A percentile compares a stretch with the other conserved stretches of the same genome.
Conservation (phyloP, 2,113 vertebrate genomes). For the Otolemur garnettii region DNA sequence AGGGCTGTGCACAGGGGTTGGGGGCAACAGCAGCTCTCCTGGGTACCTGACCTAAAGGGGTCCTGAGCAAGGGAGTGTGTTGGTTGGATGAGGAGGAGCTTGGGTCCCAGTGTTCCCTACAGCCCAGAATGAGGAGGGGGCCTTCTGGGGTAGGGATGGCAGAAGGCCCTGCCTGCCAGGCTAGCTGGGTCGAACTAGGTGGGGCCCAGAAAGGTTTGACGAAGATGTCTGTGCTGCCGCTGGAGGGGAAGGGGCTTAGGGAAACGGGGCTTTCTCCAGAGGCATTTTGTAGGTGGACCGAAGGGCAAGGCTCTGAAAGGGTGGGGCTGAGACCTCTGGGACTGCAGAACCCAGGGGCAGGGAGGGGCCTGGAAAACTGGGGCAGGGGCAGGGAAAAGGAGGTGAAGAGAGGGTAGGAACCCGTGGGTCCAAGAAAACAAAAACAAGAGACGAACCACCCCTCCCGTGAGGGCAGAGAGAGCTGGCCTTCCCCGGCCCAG, state of each 20-base stretch:
- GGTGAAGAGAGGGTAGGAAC: neutral
- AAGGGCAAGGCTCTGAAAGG: neutral
- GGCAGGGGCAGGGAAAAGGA: neutral
- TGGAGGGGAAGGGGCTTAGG: neutral
- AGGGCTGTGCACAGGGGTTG: neutral
- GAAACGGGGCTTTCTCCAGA: neutral
- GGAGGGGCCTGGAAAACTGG: neutral
- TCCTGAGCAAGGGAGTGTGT: rapidly evolving
- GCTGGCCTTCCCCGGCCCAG: neutral
- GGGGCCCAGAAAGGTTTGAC: neutral
- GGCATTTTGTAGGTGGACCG: neutral
- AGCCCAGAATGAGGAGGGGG: neutral
- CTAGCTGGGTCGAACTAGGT: too few relatives aligned
- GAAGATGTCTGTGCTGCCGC: neutral
- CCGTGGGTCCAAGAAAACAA: too few relatives aligned
- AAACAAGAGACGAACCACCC: neutral
- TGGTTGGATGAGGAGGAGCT: neutral
- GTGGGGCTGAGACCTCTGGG: neutral
- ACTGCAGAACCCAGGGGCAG: neutral
- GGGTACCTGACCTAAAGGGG: neutral
- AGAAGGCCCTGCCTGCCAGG: neutral
- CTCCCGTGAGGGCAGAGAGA: neutral
- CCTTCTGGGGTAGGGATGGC: rapidly evolving
- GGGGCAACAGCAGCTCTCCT: neutral
- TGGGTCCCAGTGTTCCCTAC: neutral